Base-by-base conservation (phyloP, 37 sponge, comb jelly and placozoan species). In the Spongilla lacustris region DNA sequence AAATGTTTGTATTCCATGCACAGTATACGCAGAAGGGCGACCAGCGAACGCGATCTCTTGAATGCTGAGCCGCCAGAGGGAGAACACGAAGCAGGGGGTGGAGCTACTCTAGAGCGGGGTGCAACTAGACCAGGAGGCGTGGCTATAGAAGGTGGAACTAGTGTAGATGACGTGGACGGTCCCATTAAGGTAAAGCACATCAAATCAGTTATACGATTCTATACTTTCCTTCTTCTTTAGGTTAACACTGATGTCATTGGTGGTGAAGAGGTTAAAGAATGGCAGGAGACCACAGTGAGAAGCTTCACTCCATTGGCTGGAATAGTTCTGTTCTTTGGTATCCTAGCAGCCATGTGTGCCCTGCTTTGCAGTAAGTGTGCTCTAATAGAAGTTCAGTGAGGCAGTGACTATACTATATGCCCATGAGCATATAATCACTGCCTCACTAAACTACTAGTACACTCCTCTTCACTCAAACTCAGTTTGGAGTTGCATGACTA, bases 361-460 rank as follows among this genome's bases (percentile, higher is more conserved):
- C 21, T 86, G 8, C 80, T 86, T 58, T 79, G 72, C 28, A 72
- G 86, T 86, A 26, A 86, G 86, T 71, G 41, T 41, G 41, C 41
- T 41, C 41, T 41, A 41, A 41, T 41, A 9, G 41, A 6, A 3
- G 6, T 41, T 3, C n/a, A n/a, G n/a, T n/a, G n/a, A n/a, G n/a
- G n/a, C n/a, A n/a, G n/a, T n/a, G n/a, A n/a, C n/a, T n/a, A n/a
- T n/a, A n/a, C n/a, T n/a, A n/a, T n/a, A n/a, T n/a, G n/a, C n/a
- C n/a, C n/a, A n/a, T n/a, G n/a, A n/a, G n/a, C n/a, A n/a, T n/a
- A n/a, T n/a, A n/a, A n/a, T n/a, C n/a, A n/a, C n/a, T n/a, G n/a
- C n/a, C n/a, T n/a, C n/a, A n/a, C n/a, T n/a, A n/a, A n/a, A n/a
- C n/a, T n/a, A n/a, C n/a, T n/a, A n/a, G n/a, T n/a, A n/a, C n/a